Base-by-base conservation (phyloP, 2,888 invertebrate species). In the Rotaria macrura region DNA sequence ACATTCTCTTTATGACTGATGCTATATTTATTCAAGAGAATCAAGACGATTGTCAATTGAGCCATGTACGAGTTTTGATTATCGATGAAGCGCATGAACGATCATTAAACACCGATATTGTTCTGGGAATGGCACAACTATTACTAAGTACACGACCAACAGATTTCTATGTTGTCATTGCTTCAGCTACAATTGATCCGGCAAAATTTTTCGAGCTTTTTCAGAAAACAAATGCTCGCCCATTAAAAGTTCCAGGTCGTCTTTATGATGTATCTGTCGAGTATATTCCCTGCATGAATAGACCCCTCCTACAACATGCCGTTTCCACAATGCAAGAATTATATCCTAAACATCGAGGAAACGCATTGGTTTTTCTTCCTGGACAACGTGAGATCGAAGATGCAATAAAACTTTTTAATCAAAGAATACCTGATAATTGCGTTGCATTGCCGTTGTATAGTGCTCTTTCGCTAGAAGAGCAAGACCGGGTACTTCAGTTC, bases 51-150 rank as follows among this genome's bases (percentile, higher is more conserved):
- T 98, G 98, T 0, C 92, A 99, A 17, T 92, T 99, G 4, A 94
- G 94, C 88, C 94, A 94, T 88, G 98, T 97, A 90, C 89, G 90
- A 74, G 94, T 95, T 2, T 93, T 98, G 6, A 94, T 97, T 89
- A 91, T 97, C 57, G 97, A 97, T 90, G 97, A 97, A 92, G 97
- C 96, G 0, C 99, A 99, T 89, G 98, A 99, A 91, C 92, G 98
- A 74, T 95, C 95, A 0, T 93, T 96, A 84, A 93, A 96, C 90
- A 97, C 97, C 0, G 99, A 99, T 89, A 95, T 97, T 55, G 92
- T 97, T 0, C 93, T 99, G 93, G 97, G 97, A 0, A 92, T 99
- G 0, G 90, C 99, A 85, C 95, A 96, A 90, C 97, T 97, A 92
- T 89, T 88, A 25, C 83, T 86, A 29, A 52, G 52, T 93, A 95